Percentiles rank a stretch among this genome's conserved stretches.
phyloP scores from a whole-genome alignment of 1,140 invertebrate genomes.

The Potamilus streckersoni region DNA sequence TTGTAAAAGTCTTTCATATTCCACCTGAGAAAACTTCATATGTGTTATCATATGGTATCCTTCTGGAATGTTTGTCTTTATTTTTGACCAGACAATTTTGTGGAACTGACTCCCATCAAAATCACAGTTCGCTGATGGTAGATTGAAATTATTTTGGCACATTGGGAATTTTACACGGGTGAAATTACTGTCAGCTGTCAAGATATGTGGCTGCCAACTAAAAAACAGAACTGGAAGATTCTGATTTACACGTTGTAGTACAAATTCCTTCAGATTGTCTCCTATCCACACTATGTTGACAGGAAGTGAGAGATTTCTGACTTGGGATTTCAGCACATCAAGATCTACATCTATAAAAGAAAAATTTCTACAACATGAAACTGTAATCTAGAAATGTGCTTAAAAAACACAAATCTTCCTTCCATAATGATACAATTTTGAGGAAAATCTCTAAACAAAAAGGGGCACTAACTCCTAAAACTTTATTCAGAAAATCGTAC shows the following conservation, averaged over 20 bases:
- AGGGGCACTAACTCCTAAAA: too few relatives aligned
- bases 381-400: too few relatives aligned
- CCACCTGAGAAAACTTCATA: constrained; percentile 71
- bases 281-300: constrained; percentile 64
- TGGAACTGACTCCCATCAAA: constrained; percentile 70
- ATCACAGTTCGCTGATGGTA: constrained; percentile 42
- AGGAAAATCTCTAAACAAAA: too few relatives aligned
- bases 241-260: constrained; percentile 60
- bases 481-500: too few relatives aligned
- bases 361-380: constrained; percentile 5
- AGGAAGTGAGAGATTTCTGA: constrained; percentile 53
- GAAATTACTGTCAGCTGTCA: constrained; percentile 66
- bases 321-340: constrained; percentile 52
- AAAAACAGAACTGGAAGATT: constrained; percentile 74
- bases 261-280: constrained; percentile 46
- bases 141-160: constrained; percentile 40
- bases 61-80: constrained; percentile 67
- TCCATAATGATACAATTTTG: too few relatives aligned
- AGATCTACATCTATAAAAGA: constrained; percentile 48
- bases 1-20: constrained; percentile 71
- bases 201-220: constrained; percentile 77
- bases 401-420: too few relatives aligned
- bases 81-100: constrained; percentile 76
- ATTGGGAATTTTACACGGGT: constrained; percentile 69
- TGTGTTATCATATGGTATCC: constrained; percentile 71